Base-by-base conservation (phyloP, 2,888 invertebrate genomes). In the Caradrina clavipalpis region DNA sequence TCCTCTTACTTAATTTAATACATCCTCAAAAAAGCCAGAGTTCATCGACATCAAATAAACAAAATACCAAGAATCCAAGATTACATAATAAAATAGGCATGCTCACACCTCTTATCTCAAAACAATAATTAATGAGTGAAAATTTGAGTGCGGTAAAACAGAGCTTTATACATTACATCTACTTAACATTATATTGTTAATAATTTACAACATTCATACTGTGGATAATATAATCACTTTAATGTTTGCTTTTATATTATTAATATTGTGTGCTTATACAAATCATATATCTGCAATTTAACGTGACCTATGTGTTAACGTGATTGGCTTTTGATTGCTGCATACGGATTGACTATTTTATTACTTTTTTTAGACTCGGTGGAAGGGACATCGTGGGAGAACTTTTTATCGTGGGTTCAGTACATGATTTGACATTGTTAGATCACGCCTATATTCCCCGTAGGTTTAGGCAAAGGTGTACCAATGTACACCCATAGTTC, bases 191-290 rank as follows among this genome's bases (percentile, higher is more conserved):
- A 87, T 80, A 19, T 10, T 49, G 74, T 86, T 86, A 26, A 84
- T 90, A 90, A 87, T 89, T 88, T 91, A 93, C 91, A 92, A 92
- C 90, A 93, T 91, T 88, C 81, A 92, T 87, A 87, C 85, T 88
- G 87, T 82, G 87, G 39, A 11, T 39, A 39, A 88, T 90, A 89
- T 90, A 89, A 87, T 89, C 81, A 90, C 86, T 88, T 88, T 88
- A 87, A 87, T 87, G 85, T 85, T 89, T 89, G 88, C 82, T 51
- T 86, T 86, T 85, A 5, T 45, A 45, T 15, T 45, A 45, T 45
- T 86, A n/a, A n/a, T n/a, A 81, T 81, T 83, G 86, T 89, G 93
- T 93, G 93, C 93, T 88, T 81, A 78, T 88, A 87, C 70, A 86
- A 83, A 87, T 82, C 70, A 88, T 83, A 82, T 76, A 83, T 72